These are phyloP conservation scores for Phyllotis vaccarum DNA, from an alignment of 2,797 vertebrate genomes.

Conservation along the genomic window DNA sequence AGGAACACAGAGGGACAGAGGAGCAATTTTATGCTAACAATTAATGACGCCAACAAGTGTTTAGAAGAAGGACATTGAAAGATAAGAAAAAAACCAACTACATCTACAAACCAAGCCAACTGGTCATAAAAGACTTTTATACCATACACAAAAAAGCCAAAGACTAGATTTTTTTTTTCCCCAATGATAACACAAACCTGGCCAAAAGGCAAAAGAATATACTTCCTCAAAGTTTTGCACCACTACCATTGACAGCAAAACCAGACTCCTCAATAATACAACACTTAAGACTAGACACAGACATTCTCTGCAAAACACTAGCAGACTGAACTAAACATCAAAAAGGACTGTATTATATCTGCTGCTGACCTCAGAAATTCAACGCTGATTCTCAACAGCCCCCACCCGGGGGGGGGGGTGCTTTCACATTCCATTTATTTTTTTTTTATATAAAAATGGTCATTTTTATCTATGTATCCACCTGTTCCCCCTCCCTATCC, in stretches of 20 bases:
- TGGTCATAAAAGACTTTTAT: neutral
- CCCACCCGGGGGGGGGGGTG: too few species aligned
- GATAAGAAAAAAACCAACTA: neutral
- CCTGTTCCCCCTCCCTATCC: too few species aligned
- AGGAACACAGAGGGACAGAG: constrained; percentile 5
- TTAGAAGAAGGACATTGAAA: neutral
- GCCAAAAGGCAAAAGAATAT: neutral
- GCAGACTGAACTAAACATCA: constrained; percentile 32
- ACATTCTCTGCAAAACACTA: constrained; percentile 7
- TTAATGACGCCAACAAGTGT: constrained; percentile 37
- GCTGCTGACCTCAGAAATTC: neutral
- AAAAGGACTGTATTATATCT: neutral
- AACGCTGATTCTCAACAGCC: too few species aligned
- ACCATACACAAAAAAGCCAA: neutral
- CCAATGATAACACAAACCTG: neutral
- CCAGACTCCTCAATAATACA: neutral
- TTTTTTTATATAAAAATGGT: too few species aligned
- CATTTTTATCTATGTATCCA: too few species aligned
- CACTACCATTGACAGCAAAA: neutral
- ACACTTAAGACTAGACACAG: neutral
- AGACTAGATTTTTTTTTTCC: neutral
- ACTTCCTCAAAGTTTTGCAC: neutral
- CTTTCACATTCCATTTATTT: too few species aligned
- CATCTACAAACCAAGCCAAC: neutral
- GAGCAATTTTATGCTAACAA: constrained; percentile 18